Base-by-base conservation (phyloP, 2,797 vertebrate species). In the Echeneis naucrates region DNA sequence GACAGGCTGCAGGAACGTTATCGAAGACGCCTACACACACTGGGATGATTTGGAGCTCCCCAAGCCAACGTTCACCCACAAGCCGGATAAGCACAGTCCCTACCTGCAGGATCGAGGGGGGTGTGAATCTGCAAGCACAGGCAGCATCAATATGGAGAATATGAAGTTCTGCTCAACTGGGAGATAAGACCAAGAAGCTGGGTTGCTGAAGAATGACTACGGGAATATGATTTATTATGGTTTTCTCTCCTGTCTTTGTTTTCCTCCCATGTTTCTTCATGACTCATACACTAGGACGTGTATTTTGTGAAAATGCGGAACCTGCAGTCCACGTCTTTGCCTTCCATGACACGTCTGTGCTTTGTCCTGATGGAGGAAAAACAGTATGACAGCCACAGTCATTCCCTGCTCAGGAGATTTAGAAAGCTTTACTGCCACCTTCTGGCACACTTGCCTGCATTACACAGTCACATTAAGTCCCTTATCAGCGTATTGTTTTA, bases 31-130 rank as follows among this genome's bases (percentile, higher is more conserved):
- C 61, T 86, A 92, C 83, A 90, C 92, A 87, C 91, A 93, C 56
- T 93, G 92, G 80, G 90, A 94, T 26, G 93, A 94, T n/a, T 65
- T 92, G 52, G 82, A 37, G 72, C 93, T 95, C 37, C 95, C 95
- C 84, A 95, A 95, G 60, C 92, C 95, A 60, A 75, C 69, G 0
- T 89, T 96, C 72, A 93, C 87, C 68, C 92, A 92, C 65, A 85
- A 60, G 40, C 42, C 84, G 8, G 88, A 88, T 0, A 82, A 81
- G 21, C 84, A 47, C 8, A 84, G 17, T 3, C 32, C 80, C 57
- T 86, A 85, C 13, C 67, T 80, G 11, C 82, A 86, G 2, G 51
- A 58, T 37, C 92, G 86, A 2, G 86, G 88, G 16, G 91, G 77
- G 0, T 91, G 95, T 75, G 93, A 94, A 40, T 88, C 91, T 16